Base-by-base conservation (phyloP, 2,113 vertebrate genomes). In the Hyperopisus bebe region DNA sequence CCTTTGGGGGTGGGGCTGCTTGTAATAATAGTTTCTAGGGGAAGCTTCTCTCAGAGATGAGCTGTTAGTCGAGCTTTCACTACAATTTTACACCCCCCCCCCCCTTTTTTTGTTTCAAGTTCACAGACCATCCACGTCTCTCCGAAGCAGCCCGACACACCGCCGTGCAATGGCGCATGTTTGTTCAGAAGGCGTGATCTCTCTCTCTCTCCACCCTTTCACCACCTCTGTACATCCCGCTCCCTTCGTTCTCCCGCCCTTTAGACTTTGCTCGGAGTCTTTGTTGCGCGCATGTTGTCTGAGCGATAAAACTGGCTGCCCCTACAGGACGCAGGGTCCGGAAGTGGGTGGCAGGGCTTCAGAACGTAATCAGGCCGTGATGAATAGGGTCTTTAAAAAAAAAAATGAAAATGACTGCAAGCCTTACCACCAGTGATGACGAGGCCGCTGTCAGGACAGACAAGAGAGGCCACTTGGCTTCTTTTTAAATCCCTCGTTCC, bases 161-260 rank as follows among this genome's bases (percentile, higher is more conserved):
- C 10, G 24, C 19, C 19, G n/a, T 51, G 55, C 21, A 24, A 0
- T 6, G 55, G 24, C 55, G n/a, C 3, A n/a, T 88, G 88, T 92
- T 94, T 93, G 93, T 91, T 94, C 90, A 86, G 91, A 19, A 39
- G 93, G 88, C 13, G 70, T 92, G 90, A 88, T 83, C 90, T 47
- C 86, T 21, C 53, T 15, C 50, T 55, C 53, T 11, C 91, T 88
- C 85, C 58, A 85, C 58, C 53, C 58, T 44, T 53, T 27, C 82
- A 35, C 21, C 3, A 31, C 47, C 15, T 87, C n/a, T 47, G 88
- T 89, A 77, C 89, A 90, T 89, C 88, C 13, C 39, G 24, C 15
- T 53, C 39, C 7, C 39, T 90, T 90, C 53, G 90, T 92, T 66
- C 87, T 85, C 62, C 86, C 86, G 88, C 48, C 74, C 70, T 86